These are phyloP conservation scores for Tuberolachnus salignus DNA, from an alignment of 2,888 invertebrate genomes.

Conservation along the genomic window DNA sequence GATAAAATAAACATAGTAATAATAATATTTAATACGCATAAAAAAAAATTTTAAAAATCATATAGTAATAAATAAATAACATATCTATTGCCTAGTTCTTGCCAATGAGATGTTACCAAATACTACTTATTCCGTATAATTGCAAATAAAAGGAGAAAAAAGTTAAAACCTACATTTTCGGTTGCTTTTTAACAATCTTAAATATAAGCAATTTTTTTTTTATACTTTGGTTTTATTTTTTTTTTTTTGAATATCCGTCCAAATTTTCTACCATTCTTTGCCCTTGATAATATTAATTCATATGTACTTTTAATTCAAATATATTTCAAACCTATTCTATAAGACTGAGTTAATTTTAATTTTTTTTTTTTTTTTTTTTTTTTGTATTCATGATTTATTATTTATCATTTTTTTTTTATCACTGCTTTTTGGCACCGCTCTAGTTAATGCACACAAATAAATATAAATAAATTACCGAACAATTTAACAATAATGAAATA, in stretches of 20 bases:
- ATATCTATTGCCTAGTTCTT: constrained; percentile 56
- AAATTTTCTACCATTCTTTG: constrained; percentile 55
- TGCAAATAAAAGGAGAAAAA: constrained; percentile 8
- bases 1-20: constrained; percentile 36
- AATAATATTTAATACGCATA: constrained; percentile 18
- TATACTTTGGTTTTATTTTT: not conserved
- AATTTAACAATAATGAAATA: constrained; percentile 15
- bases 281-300: constrained; percentile 2
- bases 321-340: constrained; percentile 56
- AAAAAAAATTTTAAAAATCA: not conserved
- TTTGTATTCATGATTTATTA: constrained; percentile 42
- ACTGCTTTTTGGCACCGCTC: constrained; percentile 40
- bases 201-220: constrained; percentile 28
- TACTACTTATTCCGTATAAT: constrained; percentile 28
- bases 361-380: constrained; percentile 41
- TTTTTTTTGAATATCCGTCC: constrained; percentile 52
- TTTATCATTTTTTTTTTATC: constrained; percentile 30
- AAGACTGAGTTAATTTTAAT: constrained; percentile 55
- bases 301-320: constrained; percentile 53
- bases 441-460: constrained; percentile 35
- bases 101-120: constrained; percentile 54
- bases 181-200: constrained; percentile 53
- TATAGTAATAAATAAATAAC: constrained; percentile 53
- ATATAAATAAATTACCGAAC: constrained; percentile 15
- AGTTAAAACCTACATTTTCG: constrained; percentile 38